phyloP scores from a whole-genome alignment of 1,140 invertebrate species.

The Drosophila punjabiensis region DNA sequence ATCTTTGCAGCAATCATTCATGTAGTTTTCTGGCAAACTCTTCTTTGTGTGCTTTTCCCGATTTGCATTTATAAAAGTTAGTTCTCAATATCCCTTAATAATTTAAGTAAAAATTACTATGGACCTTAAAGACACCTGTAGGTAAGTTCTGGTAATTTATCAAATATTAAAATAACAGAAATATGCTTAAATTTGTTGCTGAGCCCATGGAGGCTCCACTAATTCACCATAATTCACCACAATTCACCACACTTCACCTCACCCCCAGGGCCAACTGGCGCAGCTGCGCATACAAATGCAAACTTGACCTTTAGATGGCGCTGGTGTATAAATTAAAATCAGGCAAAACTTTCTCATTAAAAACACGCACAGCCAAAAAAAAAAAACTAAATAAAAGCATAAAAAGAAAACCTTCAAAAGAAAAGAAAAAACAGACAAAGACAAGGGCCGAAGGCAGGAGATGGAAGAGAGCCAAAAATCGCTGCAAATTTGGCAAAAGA shows the following conservation, averaged over 20 bases:
- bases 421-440: conserved; percentile 12
- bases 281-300: conserved; percentile 65
- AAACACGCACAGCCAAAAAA: conserved; percentile 25
- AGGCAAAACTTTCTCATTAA: conserved; percentile 72
- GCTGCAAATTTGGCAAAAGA: conserved; percentile 21
- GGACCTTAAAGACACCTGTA: not conserved
- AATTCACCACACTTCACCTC: not conserved
- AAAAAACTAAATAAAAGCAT: conserved; percentile 7
- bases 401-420: conserved; percentile 55
- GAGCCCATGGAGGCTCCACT: not conserved
- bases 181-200: not conserved
- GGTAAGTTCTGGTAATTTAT: not conserved
- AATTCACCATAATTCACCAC: not conserved
- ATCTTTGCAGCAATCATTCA: too few species aligned
- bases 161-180: not conserved
- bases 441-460: conserved; percentile 42
- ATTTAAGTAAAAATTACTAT: not conserved
- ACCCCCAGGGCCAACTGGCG: not conserved
- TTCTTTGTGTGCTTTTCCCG: too few species aligned
- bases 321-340: conserved; percentile 52
- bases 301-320: conserved; percentile 72
- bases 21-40: too few species aligned
- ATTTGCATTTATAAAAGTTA: too few species aligned
- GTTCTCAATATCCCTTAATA: not conserved
- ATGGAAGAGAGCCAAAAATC: conserved; percentile 10